Base-by-base conservation (phyloP, 1,140 invertebrate genomes). In the Anastatus disparis region DNA sequence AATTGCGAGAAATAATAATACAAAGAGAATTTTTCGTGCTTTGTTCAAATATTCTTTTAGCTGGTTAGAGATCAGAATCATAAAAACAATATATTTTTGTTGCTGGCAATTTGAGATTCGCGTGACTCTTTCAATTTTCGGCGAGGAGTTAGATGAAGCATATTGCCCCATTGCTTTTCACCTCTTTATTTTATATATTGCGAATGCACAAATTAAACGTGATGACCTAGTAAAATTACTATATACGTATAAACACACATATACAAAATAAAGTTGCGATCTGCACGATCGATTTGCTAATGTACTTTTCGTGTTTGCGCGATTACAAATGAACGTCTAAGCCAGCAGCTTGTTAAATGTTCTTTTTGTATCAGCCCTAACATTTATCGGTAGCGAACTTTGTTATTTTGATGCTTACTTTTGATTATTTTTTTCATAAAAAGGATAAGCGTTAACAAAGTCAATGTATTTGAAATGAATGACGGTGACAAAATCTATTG, bases 71-170 rank as follows among this genome's bases (percentile, higher is more conserved):
- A 58, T 58, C 38, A n/a, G 12, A 59, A 42, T 59, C 56, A 3
- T 42, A 40, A 42, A 27, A 42, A 59, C 35, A 26, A 59, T 59
- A 42, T 42, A 42, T 59, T 59, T 59, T 26, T 27, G 20, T 59
- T 42, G 26, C 20, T 10, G 42, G 40, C 10, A 42, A 48, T 67
- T 48, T 15, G 42, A 35, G 40, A 67, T 67, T 67, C 53, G 65
- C 65, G 65, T 67, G 53, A 67, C 53, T 48, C 17, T 31, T 58
- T 22, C 65, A 46, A 67, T 58, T n/a, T 55, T 44, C 22, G 50
- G n/a, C n/a, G n/a, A n/a, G n/a, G n/a, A n/a, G n/a, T n/a, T n/a
- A 12, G 12, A 10, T 3, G 15, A 44, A 17, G 42, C 8, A 2
- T 17, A 1, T 20, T 27, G n/a, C 3, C 20, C 24, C 31, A 31